Evolutionary conservation across 2,113 vertebrate species (phyloP).

Genomic region (Pica pica): DNA sequence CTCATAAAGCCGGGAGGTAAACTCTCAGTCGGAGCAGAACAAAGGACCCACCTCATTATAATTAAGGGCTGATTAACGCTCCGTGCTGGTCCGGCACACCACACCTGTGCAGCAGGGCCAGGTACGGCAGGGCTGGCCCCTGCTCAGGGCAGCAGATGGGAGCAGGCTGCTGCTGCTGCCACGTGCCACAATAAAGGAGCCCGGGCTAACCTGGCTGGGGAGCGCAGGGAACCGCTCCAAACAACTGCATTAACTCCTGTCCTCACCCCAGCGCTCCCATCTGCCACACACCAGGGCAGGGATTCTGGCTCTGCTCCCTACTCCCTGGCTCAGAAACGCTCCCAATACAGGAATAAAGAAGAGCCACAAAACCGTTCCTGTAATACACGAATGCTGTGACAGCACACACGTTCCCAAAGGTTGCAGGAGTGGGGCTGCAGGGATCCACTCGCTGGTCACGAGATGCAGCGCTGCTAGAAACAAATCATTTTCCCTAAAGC

Average conservation of each 20-base stretch:
- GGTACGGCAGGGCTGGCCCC: constrained; percentile 60
- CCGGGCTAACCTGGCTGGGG: constrained; percentile 67
- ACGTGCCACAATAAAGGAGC: constrained; percentile 76
- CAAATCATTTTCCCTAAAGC: accelerated
- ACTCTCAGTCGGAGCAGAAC: constrained; percentile 64
- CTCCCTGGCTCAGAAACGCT: too few species aligned
- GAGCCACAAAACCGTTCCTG: neutral
- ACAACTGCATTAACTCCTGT: constrained; percentile 59
- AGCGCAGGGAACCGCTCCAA: constrained; percentile 68
- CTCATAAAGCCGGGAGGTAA: constrained; percentile 71
- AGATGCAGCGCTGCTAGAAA: neutral
- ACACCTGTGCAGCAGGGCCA: constrained; percentile 81
- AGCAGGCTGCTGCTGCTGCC: constrained; percentile 73
- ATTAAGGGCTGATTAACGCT: constrained; percentile 76
- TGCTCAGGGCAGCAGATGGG: constrained; percentile 80
- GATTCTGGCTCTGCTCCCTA: neutral
- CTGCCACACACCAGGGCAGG: constrained; percentile 26
- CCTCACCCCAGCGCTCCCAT: constrained; percentile 54
- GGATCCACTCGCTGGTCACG: accelerated
- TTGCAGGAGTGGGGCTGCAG: accelerated
- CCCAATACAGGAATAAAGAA: accelerated
- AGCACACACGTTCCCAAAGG: neutral
- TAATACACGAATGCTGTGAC: accelerated
- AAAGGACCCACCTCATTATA: constrained; percentile 81
- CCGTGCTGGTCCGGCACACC: constrained; percentile 66